Evolutionary conservation across 2,113 vertebrate species (phyloP), one percentile per base, ranked within the genome.

Genomic region (Helogale parvula): DNA sequence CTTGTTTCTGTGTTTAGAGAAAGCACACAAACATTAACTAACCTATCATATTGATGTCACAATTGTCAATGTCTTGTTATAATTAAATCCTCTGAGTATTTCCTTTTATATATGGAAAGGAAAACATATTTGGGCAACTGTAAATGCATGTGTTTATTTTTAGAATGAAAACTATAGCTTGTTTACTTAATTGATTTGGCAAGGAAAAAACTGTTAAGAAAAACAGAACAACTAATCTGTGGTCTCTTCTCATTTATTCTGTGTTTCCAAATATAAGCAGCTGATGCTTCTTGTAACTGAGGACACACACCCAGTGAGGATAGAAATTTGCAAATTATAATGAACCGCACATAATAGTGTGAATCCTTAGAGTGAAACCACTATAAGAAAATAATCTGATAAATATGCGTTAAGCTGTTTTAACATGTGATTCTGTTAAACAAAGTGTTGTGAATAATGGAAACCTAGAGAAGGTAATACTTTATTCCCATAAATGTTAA

Each of bases 1-100:
- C 95, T 97, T 87, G 19, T 77, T 85, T 93, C 65, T 90, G 15
- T 94, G 52, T 72, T 94, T 96, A 94, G 77, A 97, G 47, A 84
- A 90, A 50, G 41, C 77, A 79, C 8, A 89, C 90, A 94, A 97
- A 69, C 3, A 97, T 97, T 95, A 96, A 97, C 38, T 97, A 90
- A 76, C 85, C 7, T 98, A 94, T 94, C 92, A 79, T 98, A 97
- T 97, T 98, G 97, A 96, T 95, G 96, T 71, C 27, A 5, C 84
- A 94, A 95, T 88, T 97, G 96, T 98, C 92, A 88, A 74, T 94
- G 25, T 89, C 80, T 98, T 98, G 66, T 97, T 88, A 88, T 98
- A 98, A 98, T 98, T 98, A 98, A 98, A 97, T 97, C 97, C 79
- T 2, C 60, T 57, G 93, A 84, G 97, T 92, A 98, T 97, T 98